Base-by-base conservation (phyloP, 2,113 vertebrate genomes). In the Anhinga anhinga region DNA sequence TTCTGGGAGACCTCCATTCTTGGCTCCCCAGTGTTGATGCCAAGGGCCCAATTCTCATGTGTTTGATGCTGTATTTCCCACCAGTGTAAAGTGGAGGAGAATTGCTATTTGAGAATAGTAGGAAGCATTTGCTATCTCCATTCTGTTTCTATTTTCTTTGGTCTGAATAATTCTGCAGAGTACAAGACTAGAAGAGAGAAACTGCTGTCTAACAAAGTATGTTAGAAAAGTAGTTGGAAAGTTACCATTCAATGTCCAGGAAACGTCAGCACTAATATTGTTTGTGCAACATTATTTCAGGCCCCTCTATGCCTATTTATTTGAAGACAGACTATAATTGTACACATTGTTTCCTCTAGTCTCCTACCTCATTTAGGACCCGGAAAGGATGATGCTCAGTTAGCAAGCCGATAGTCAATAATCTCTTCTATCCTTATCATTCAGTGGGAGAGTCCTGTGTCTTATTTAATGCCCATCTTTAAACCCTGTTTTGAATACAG, bases 91-190 rank as follows among this genome's bases (percentile, higher is more conserved):
- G 71, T 70, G 22, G 22, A 89, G 58, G 50, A 78, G 29, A 93
- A 88, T 3, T 62, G 25, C 23, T 66, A 3, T 59, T 80, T 83
- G 72, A 92, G 76, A 94, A 50, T 7, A 88, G 90, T 70, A 94
- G 79, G 62, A 94, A 90, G 5, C 42, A 30, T 62, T 94, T 86
- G 21, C 40, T 93, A 32, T 94, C 50, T 83, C 65, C 2, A 0
- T 58, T 90, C 42, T 85, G 25, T 85, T 90, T 90, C 79, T 52
- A n/a, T 88, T 88, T 94, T 79, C 78, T 82, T 86, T 88, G 67
- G 32, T 82, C 62, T 50, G 55, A 86, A 63, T 83, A 90, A 58
- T 44, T 38, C 55, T 84, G 47, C 15, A 23, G 47, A 73, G 13
- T 59, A 38, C 7, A 50, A 92, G 59, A 86, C 20, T 49, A 70